A percentile compares a stretch with the other conserved stretches of the same genome.
Evolutionary conservation across 2,888 invertebrate genomes (phyloP).

Genomic region (Tetramorium bicarinatum): DNA sequence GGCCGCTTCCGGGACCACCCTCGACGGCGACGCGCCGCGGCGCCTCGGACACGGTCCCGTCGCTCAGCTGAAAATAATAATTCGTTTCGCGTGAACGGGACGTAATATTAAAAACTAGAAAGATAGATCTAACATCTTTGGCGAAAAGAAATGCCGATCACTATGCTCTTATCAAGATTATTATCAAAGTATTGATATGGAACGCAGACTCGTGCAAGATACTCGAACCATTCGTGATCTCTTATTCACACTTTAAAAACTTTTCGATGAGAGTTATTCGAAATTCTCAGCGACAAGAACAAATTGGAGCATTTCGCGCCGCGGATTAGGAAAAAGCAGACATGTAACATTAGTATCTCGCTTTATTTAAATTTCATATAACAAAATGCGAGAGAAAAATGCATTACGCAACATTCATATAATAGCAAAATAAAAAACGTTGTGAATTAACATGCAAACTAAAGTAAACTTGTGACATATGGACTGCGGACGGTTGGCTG

Average conservation of each 20-base stretch:
- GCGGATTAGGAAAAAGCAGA: background rate
- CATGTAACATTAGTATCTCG: background rate
- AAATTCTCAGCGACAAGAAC: background rate
- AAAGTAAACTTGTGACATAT: background rate
- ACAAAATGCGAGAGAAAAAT: background rate
- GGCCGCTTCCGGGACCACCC: constrained; percentile 87
- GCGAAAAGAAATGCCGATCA: background rate
- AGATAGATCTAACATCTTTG: background rate
- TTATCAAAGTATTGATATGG: background rate
- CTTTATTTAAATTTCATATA: constrained; percentile 10
- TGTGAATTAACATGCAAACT: background rate
- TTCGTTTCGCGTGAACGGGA: background rate
- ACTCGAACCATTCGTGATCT: background rate
- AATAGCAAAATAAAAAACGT: background rate
- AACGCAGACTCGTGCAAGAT: background rate
- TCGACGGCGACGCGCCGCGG: constrained; percentile 87
- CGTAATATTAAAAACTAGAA: background rate
- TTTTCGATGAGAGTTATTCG: background rate
- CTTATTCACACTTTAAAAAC: background rate
- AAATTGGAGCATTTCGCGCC: background rate
- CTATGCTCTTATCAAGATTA: background rate
- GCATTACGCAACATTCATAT: background rate
- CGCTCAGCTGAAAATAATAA: constrained; percentile 84
- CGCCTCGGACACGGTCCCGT: constrained; percentile 87
- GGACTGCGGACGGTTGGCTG: background rate